Evolutionary conservation across 2,113 vertebrate genomes (phyloP).

Genomic region (Uria aalge): DNA sequence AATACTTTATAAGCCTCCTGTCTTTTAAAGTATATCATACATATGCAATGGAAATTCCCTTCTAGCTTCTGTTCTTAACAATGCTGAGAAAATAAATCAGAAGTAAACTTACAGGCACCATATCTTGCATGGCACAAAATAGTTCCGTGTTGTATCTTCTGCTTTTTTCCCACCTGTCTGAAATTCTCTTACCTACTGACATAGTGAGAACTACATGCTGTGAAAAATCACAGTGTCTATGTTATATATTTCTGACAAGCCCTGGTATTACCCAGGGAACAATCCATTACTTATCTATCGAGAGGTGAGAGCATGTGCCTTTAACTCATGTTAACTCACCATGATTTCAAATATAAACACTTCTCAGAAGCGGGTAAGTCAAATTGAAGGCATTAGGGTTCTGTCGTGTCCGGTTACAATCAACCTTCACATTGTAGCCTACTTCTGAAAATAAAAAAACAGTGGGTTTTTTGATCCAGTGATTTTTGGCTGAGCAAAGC

Average conservation of each 20-base stretch:
- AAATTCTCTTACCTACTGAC: conserved; percentile 5
- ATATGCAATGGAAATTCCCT: not conserved
- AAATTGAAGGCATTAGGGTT: conserved; percentile 45
- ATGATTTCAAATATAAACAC: conserved; percentile 62
- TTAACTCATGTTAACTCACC: conserved; percentile 40
- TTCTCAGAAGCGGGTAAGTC: conserved; percentile 32
- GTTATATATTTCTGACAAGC: conserved; percentile 38
- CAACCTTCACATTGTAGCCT: conserved; percentile 20
- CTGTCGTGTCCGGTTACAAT: conserved; percentile 43
- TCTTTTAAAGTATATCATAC: not conserved
- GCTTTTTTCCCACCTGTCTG: conserved; percentile 2
- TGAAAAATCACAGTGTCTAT: conserved; percentile 44
- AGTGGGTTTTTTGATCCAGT: not conserved
- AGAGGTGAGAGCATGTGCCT: conserved; percentile 34
- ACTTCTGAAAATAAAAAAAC: conserved; percentile 31
- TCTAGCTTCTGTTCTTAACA: not conserved
- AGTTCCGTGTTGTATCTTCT: not conserved
- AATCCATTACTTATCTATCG: conserved; percentile 11
- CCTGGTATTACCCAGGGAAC: conserved; percentile 5
- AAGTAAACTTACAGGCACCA: not conserved
- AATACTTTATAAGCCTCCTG: not conserved
- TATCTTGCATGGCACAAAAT: not conserved
- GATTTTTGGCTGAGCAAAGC: not conserved
- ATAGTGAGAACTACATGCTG: not conserved
- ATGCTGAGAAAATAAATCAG: not conserved